Evolutionary conservation across 2,113 vertebrate species (phyloP).

Genomic region (Marcusenius ussheri): DNA sequence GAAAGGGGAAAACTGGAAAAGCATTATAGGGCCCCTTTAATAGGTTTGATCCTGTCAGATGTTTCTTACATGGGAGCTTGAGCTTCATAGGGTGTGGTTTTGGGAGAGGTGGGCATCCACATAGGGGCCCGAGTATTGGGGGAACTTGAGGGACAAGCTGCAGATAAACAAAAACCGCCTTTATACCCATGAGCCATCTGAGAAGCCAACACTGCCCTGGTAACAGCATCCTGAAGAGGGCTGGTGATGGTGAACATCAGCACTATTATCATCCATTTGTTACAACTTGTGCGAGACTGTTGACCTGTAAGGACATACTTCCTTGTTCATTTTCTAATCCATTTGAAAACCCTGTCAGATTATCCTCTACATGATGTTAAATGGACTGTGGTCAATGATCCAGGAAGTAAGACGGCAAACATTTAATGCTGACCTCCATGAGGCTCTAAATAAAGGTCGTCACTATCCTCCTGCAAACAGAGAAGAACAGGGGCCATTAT

Average conservation of each 20-base stretch:
- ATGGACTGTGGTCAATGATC: background rate
- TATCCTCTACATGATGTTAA: background rate
- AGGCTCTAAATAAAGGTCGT: constrained; percentile 61
- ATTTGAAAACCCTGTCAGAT: background rate
- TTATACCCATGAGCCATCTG: background rate
- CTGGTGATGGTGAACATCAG: background rate
- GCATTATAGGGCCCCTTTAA: background rate
- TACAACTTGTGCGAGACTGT: background rate
- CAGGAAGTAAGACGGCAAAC: background rate
- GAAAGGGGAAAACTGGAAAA: background rate
- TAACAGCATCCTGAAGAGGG: background rate
- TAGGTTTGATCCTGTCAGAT: background rate
- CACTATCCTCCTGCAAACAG: constrained; percentile 45
- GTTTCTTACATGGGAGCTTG: constrained; percentile 43
- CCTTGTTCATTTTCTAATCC: background rate
- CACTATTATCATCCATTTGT: background rate
- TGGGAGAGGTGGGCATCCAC: constrained; percentile 32
- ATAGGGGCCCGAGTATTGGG: constrained; percentile 21
- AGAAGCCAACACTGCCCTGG: background rate
- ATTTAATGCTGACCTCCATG: constrained; percentile 41
- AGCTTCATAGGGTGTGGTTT: background rate
- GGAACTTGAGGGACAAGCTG: constrained; percentile 44
- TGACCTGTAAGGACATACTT: background rate
- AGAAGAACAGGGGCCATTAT: background rate
- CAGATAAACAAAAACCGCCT: background rate